Evolutionary conservation across 2,888 invertebrate genomes (phyloP).

Genomic region (Quadriops clusia): DNA sequence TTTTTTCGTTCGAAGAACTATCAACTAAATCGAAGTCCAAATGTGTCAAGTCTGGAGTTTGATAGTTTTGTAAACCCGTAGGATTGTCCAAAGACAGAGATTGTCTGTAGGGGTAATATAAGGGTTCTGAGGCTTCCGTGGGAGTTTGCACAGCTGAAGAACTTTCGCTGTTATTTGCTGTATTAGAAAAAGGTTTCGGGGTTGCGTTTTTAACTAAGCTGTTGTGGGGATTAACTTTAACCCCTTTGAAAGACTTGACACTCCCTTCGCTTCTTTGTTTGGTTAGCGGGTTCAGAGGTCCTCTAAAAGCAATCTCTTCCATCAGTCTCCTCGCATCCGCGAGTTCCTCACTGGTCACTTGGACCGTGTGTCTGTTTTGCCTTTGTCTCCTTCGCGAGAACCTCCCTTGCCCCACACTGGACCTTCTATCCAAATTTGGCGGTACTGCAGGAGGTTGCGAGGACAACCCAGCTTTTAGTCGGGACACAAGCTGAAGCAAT

Average conservation of each 20-base stretch:
- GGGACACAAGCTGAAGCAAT: conserved; percentile 60
- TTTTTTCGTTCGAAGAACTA: conserved; percentile 1
- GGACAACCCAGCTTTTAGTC: conserved; percentile 46
- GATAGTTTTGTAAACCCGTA: conserved; percentile 6
- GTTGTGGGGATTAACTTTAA: conserved; percentile 13
- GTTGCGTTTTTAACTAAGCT: conserved; percentile 35
- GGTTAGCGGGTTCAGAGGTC: conserved; percentile 26
- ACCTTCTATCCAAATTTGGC: conserved; percentile 42
- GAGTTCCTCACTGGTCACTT: conserved; percentile 70
- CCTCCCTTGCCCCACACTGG: conserved; percentile 37
- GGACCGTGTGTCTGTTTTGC: conserved; percentile 67
- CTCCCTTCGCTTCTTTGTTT: conserved; percentile 41
- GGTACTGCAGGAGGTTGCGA: conserved; percentile 5
- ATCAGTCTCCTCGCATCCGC: conserved; percentile 66
- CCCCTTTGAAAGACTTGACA: conserved; percentile 19
- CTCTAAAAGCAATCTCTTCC: conserved; percentile 45
- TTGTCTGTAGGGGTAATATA: conserved; percentile 20
- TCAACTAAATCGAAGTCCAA: too few species aligned
- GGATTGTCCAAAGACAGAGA: conserved; percentile 18
- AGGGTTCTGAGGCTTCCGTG: conserved; percentile 30
- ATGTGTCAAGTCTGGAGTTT: conserved; percentile 2
- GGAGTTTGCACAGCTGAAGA: conserved; percentile 33
- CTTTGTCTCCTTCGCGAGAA: conserved; percentile 47
- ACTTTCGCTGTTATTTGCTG: conserved; percentile 23
- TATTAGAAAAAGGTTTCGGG: conserved; percentile 33